phyloP scores from a whole-genome alignment of 2,113 vertebrate species.

The Acanthisitta chloris region DNA sequence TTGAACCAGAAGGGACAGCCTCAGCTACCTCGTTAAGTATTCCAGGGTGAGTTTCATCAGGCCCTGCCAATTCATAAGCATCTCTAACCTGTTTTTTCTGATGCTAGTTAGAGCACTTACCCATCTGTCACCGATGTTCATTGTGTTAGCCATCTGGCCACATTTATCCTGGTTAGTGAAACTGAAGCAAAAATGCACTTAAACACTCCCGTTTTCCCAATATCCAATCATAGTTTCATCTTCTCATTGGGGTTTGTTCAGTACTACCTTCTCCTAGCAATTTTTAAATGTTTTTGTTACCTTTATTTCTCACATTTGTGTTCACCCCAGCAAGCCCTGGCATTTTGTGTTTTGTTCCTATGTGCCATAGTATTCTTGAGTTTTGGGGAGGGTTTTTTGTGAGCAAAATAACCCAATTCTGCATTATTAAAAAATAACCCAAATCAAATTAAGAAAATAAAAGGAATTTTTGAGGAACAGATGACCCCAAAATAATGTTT shows the following conservation, averaged over 20 bases:
- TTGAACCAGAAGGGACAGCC: neutral
- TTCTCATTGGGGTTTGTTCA: neutral
- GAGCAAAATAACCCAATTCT: neutral
- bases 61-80: conserved; percentile 47
- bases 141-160: conserved; percentile 67
- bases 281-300: neutral
- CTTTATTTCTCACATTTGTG: neutral
- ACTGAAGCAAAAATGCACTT: conserved; percentile 8
- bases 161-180: conserved; percentile 35
- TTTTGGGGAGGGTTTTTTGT: neutral
- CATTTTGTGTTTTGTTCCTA: neutral
- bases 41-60: conserved; percentile 40
- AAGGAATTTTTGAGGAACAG: neutral
- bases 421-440: neutral
- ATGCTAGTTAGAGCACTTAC: conserved; percentile 53
- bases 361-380: neutral
- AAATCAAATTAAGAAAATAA: neutral
- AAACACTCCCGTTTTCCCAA: neutral
- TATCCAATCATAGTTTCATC: neutral
- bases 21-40: conserved; percentile 42
- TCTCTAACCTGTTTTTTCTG: conserved; percentile 59
- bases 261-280: neutral
- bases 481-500: neutral
- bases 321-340: neutral
- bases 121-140: conserved; percentile 59